Evolutionary conservation across 2,797 vertebrate genomes (phyloP).

Genomic region (Scomberomorus guttatus): DNA sequence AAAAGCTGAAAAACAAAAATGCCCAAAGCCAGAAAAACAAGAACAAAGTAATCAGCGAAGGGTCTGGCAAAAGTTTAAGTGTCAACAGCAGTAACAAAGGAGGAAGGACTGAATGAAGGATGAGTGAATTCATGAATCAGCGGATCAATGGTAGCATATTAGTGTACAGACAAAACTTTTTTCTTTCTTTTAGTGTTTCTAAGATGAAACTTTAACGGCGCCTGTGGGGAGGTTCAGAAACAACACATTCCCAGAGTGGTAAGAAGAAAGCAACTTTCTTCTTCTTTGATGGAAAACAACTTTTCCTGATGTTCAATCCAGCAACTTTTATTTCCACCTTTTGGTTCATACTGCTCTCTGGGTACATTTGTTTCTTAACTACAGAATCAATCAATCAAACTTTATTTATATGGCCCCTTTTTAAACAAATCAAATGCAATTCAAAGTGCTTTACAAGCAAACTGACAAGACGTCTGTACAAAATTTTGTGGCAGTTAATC

Average conservation of each 20-base stretch:
- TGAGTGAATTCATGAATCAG: background rate
- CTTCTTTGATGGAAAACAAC: background rate
- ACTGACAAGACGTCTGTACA: too few relatives aligned
- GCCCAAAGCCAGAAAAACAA: background rate
- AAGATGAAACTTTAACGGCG: conserved; percentile 38
- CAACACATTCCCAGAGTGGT: background rate
- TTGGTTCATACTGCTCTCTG: background rate
- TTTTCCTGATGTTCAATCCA: background rate
- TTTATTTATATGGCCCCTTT: too few relatives aligned
- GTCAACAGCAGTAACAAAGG: background rate
- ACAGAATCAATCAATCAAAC: too few relatives aligned
- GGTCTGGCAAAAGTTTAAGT: background rate
- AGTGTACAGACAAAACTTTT: conserved; percentile 2
- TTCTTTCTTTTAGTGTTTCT: background rate
- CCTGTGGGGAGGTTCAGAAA: conserved; percentile 13
- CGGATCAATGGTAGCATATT: background rate
- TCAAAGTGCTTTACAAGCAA: too few relatives aligned
- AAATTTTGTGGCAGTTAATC: too few relatives aligned
- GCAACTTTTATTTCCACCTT: conserved; percentile 1
- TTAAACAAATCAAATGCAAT: too few relatives aligned
- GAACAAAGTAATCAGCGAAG: background rate
- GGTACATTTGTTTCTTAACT: too few relatives aligned
- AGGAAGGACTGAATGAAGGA: background rate
- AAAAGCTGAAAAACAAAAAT: conserved; percentile 10
- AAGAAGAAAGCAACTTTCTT: background rate